These are phyloP conservation scores for Phataginus tricuspis DNA, from an alignment of 2,797 vertebrate species.

Conservation along the genomic window DNA sequence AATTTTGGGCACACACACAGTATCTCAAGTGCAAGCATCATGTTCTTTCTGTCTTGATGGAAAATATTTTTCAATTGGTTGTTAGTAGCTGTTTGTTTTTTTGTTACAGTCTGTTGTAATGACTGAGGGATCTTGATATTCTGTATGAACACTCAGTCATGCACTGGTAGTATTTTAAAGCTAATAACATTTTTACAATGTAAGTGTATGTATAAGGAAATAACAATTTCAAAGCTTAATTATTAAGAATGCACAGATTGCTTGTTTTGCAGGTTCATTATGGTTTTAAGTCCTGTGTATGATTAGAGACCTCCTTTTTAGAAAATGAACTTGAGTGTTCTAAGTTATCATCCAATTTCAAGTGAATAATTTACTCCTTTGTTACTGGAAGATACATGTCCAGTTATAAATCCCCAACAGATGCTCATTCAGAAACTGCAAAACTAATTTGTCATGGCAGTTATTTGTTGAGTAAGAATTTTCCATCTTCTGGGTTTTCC, in stretches of 20 bases:
- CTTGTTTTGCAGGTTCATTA: neutral
- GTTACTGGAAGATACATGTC: neutral
- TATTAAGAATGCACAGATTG: neutral
- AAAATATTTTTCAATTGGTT: conserved; percentile 14
- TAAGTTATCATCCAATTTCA: neutral
- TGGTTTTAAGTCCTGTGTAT: neutral
- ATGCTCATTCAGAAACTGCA: conserved; percentile 8
- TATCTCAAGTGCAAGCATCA: neutral
- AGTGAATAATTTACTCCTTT: conserved; percentile 9
- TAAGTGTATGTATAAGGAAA: neutral
- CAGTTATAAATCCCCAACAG: conserved; percentile 35
- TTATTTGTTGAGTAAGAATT: conserved; percentile 56
- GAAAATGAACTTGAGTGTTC: neutral
- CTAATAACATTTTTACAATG: neutral
- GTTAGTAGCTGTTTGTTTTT: neutral
- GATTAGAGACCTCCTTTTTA: neutral
- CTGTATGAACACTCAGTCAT: neutral
- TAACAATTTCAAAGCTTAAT: conserved; percentile 43
- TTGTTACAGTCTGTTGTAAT: neutral
- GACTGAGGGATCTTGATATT: neutral
- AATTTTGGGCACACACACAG: neutral
- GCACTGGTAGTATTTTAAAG: neutral
- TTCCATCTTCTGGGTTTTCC: conserved; percentile 14
- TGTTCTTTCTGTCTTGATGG: neutral
- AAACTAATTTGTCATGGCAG: conserved; percentile 46